Conservation (phyloP, 2,797 vertebrate species). For the Hafferia zeledoni region DNA sequence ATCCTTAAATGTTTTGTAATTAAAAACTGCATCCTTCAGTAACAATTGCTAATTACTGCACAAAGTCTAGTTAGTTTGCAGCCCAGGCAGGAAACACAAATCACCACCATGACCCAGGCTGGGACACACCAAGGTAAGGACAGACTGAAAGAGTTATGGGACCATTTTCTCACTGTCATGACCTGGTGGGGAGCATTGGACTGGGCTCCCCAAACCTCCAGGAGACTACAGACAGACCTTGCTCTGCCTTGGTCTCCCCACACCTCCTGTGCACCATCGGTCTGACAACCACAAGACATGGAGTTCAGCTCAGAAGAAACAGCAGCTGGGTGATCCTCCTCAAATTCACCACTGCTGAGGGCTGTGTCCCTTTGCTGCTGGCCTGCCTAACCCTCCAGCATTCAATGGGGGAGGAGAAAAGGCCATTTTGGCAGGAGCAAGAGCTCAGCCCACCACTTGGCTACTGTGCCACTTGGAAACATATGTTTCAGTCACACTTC, state of each 20-base stretch:
- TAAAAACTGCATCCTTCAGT: neutral
- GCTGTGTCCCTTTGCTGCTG: neutral
- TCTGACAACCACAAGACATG: neutral
- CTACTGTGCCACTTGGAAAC: neutral
- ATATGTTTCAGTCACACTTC: neutral
- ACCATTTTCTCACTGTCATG: neutral
- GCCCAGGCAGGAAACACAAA: neutral
- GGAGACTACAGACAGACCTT: neutral
- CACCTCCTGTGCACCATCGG: fast-evolving
- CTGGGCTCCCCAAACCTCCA: neutral
- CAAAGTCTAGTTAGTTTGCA: neutral
- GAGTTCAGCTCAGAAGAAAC: neutral
- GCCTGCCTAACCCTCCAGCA: neutral
- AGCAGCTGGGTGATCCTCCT: neutral
- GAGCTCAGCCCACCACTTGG: neutral
- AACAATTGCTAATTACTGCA: neutral
- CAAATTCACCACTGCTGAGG: neutral
- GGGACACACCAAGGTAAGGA: neutral
- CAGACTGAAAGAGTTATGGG: neutral
- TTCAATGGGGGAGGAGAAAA: neutral
- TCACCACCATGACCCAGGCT: fast-evolving
- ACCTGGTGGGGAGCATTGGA: neutral
- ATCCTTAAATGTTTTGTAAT: neutral
- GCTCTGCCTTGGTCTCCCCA: neutral
- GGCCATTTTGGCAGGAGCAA: neutral